A percentile compares a stretch with the other conserved stretches of the same genome.
Conservation (phyloP, 2,113 vertebrate genomes). For the Camelus dromedarius region DNA sequence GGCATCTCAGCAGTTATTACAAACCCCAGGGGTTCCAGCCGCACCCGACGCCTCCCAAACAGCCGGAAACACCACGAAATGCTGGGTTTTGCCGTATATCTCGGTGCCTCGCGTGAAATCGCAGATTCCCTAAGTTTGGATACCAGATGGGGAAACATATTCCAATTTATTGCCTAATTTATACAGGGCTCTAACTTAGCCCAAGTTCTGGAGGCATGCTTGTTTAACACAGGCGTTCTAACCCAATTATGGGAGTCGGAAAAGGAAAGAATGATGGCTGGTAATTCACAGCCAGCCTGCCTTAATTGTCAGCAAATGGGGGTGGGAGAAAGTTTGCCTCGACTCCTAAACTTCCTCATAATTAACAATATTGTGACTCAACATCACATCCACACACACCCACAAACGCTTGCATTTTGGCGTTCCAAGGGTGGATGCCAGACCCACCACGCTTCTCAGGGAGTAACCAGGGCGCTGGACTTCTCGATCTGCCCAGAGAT, state of each 20-base stretch:
- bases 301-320: constrained; percentile 46
- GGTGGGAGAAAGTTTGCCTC: constrained; percentile 56
- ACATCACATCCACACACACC: constrained; percentile 23
- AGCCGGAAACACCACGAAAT: neutral
- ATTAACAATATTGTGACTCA: constrained; percentile 68
- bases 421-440: neutral
- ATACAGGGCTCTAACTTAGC: constrained; percentile 52
- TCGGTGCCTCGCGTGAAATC: neutral
- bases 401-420: neutral
- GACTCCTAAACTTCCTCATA: constrained; percentile 34
- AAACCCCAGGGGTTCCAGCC: neutral
- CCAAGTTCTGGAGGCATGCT: constrained; percentile 38
- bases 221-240: constrained; percentile 50
- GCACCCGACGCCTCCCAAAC: neutral
- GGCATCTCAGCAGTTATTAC: neutral
- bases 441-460: neutral
- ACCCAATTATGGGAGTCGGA: constrained; percentile 27
- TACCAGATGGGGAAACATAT: constrained; percentile 66
- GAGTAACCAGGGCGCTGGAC: neutral
- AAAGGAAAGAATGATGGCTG: constrained; percentile 7
- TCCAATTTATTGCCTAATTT: constrained; percentile 62
- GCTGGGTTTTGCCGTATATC: neutral
- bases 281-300: constrained; percentile 58
- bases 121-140: constrained; percentile 43
- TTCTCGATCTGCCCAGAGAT: neutral